Base-by-base conservation (phyloP, 1,140 invertebrate species). In the Augochlora pura region DNA sequence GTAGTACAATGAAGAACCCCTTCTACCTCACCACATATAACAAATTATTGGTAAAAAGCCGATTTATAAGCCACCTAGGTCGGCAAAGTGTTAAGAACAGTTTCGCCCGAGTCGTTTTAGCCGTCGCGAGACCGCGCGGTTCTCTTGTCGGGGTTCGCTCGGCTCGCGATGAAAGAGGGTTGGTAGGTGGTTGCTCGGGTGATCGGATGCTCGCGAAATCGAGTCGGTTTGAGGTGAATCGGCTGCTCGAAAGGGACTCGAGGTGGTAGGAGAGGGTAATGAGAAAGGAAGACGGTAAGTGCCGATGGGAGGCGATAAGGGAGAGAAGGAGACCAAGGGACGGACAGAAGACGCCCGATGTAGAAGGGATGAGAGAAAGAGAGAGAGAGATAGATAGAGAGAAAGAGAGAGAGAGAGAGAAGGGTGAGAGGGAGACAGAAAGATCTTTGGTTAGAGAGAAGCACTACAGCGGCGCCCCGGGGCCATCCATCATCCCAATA, bases 401-500 rank as follows among this genome's bases (percentile, higher is more conserved):
- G 42, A 46, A 12, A 14, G 42, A 10, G 73, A 70, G 67, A 67
- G 77, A 82, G 86, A 68, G 77, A 86, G 86, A 73, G 87, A 75
- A 75, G 54, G 54, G 68, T 75, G 81, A 66, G 80, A 85, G 68
- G 84, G 83, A 78, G 85, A 87, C 82, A 86, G 76, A 87, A 54
- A 81, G 85, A 88, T 89, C 91, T 91, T 90, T 90, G 87, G 89
- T 90, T 90, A 87, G 83, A 87, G 87, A 88, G 89, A 87, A 84
- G 77, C 78, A 86, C 82, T 88, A 87, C 88, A 88, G 87, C 88
- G 88, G 90, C 91, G 89, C 91, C 91, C 90, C 80, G 85, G 82
- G 90, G 90, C 91, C 90, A 93, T 92, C 90, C 90, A 92, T 93
- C 91, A 92, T 91, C 87, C 86, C 90, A 90, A 92, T 93, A 93